phyloP scores from a whole-genome alignment of 1,140 invertebrate species.

The Drosophila gunungcola region DNA sequence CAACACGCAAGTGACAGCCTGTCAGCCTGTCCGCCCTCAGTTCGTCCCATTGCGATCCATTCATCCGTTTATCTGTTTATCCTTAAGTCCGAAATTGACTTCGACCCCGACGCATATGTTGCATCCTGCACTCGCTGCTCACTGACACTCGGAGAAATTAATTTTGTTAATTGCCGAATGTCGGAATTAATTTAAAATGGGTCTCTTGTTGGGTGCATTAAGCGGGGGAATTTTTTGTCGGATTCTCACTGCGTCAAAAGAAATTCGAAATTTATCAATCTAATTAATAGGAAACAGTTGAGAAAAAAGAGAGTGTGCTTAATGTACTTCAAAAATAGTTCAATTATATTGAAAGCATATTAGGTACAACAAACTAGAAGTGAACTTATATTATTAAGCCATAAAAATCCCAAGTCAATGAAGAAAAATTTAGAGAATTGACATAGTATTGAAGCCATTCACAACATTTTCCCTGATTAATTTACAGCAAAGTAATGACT shows the following conservation, averaged over 20 bases:
- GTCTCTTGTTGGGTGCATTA: conserved; percentile 8
- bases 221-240: background rate
- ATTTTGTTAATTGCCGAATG: conserved; percentile 60
- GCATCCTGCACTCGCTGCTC: conserved; percentile 51
- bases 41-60: conserved; percentile 11
- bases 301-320: background rate
- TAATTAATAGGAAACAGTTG: background rate
- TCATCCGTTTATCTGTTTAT: conserved; percentile 75
- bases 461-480: too few relatives aligned
- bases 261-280: background rate
- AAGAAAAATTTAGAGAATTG: too few relatives aligned
- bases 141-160: conserved; percentile 48
- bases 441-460: too few relatives aligned
- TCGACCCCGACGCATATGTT: conserved; percentile 68
- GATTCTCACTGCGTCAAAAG: background rate
- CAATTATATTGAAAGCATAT: too few relatives aligned
- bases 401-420: too few relatives aligned
- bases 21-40: conserved; percentile 69
- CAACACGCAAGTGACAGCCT: conserved; percentile 83
- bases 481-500: too few relatives aligned
- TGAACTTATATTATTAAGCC: too few relatives aligned
- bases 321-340: too few relatives aligned
- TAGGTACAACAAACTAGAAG: too few relatives aligned
- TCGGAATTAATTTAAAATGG: conserved; percentile 38
- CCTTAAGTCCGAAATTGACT: conserved; percentile 66